A percentile compares a stretch with the other conserved stretches of the same genome.
Evolutionary conservation across 2,888 invertebrate species (phyloP).

Genomic region (Amblyjoppa fuscipennis): DNA sequence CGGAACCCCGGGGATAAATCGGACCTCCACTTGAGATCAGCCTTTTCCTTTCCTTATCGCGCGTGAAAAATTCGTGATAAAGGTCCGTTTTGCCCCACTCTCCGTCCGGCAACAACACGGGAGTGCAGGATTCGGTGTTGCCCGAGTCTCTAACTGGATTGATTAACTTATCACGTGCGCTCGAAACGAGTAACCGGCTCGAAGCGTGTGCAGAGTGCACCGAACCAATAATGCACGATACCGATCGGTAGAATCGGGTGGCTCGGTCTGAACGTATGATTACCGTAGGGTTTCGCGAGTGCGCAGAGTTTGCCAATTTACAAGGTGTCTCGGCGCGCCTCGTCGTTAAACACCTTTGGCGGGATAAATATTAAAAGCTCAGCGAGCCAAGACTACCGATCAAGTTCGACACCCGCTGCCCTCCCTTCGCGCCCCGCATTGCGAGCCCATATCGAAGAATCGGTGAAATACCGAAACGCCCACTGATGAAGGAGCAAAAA

Average conservation of each 20-base stretch:
- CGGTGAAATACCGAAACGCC: not conserved
- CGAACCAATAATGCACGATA: conserved; percentile 34
- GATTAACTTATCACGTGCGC: conserved; percentile 70
- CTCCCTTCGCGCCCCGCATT: not conserved
- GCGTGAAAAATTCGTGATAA: too few relatives aligned
- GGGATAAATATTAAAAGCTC: conserved; percentile 30
- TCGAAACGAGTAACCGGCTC: conserved; percentile 53
- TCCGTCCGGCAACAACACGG: not conserved
- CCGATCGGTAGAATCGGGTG: conserved; percentile 1
- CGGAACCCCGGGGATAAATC: too few relatives aligned
- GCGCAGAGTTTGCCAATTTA: conserved; percentile 54
- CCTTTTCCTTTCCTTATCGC: too few relatives aligned
- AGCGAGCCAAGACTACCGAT: conserved; percentile 26
- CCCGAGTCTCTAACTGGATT: conserved; percentile 67
- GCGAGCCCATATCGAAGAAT: not conserved
- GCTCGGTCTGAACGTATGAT: conserved; percentile 60
- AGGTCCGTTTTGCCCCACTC: too few relatives aligned
- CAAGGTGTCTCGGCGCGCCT: conserved; percentile 48
- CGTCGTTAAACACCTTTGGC: conserved; percentile 48
- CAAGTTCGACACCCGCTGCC: conserved; percentile 3
- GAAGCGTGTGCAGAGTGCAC: conserved; percentile 14
- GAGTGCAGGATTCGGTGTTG: not conserved
- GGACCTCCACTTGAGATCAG: too few relatives aligned
- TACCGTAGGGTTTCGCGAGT: conserved; percentile 66
- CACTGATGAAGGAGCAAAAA: not conserved